A percentile compares a stretch with the other conserved stretches of the same genome.
Evolutionary conservation across 2,113 vertebrate genomes (phyloP).

Genomic region (Beaufortia kweichowensis): DNA sequence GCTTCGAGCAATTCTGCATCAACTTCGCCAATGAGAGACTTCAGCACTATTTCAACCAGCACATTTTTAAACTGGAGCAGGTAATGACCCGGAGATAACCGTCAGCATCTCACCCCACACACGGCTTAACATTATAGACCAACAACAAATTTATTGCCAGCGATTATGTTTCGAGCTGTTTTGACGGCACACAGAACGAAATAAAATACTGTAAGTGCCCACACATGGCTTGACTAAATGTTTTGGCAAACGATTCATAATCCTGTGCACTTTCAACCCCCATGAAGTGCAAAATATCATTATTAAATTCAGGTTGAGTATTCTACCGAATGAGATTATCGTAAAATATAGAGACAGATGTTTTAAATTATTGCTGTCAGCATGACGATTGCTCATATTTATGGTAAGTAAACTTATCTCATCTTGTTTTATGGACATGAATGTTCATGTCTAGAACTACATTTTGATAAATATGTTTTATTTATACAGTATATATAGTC

Average conservation of each 20-base stretch:
- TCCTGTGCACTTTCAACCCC: background rate
- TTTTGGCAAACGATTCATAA: background rate
- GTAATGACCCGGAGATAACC: conserved; percentile 66
- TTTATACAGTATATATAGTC: too few species aligned
- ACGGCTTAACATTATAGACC: conserved; percentile 9
- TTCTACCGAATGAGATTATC: background rate
- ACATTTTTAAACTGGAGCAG: conserved; percentile 97
- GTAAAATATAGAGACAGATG: background rate
- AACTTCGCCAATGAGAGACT: conserved; percentile 98
- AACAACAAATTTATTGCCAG: conserved; percentile 46
- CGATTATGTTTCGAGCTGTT: conserved; percentile 40
- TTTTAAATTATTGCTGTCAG: background rate
- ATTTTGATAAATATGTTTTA: too few species aligned
- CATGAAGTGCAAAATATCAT: background rate
- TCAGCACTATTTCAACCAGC: conserved; percentile 98
- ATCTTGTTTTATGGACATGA: too few species aligned
- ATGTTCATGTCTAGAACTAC: background rate
- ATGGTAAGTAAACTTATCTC: background rate
- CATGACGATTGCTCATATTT: too few species aligned
- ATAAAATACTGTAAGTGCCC: conserved; percentile 5
- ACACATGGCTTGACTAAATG: background rate
- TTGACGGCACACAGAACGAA: conserved; percentile 34
- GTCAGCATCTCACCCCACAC: conserved; percentile 7
- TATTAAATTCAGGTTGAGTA: background rate
- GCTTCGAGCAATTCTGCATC: conserved; percentile 99